Evolutionary conservation across 2,113 vertebrate genomes (phyloP), one percentile per base, ranked within the genome.

Genomic region (Dicentrarchus labrax): DNA sequence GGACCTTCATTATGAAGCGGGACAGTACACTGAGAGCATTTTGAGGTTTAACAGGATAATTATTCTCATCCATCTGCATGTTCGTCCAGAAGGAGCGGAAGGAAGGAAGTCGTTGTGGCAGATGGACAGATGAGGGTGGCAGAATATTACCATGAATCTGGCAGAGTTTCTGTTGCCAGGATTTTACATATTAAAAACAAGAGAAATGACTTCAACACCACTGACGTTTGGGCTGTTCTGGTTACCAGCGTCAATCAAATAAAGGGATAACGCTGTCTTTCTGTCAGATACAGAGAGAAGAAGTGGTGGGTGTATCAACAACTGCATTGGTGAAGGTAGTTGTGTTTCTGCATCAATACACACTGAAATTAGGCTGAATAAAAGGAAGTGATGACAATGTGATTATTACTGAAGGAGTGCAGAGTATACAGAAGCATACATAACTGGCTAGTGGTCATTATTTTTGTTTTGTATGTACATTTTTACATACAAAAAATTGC

Each of bases 21-120:
- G 45, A 12, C 45, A 10, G 45, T 4, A 47, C 45, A 47, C 45
- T 41, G 45, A 53, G 66, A 84, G 36, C 70, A 50, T 76, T 81
- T 47, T 36, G 62, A 85, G 81, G 59, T 78, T 80, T 90, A 87
- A 89, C 80, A 4, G 53, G 75, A 84, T 92, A 71, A 87, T 85
- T 66, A 67, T 80, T 72, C 50, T 69, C 85, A 86, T 89, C 72
- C 64, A 88, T 90, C 82, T 88, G 72, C 78, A 76, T 92, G 78
- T 87, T 82, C 78, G 57, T 15, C 47, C 12, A 53, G 84, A 75
- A 57, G n/a, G 39, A 86, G 72, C 66, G 71, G 89, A 85, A 87
- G 89, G 87, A 86, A 89, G 86, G 86, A 89, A 86, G 85, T 86
- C 2, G 16, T 79, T 77, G 78, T 62, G 84, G 80, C 84, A 54